Base-by-base conservation (phyloP, 1,140 invertebrate species). In the Pseudomyrmex dendroicus region DNA sequence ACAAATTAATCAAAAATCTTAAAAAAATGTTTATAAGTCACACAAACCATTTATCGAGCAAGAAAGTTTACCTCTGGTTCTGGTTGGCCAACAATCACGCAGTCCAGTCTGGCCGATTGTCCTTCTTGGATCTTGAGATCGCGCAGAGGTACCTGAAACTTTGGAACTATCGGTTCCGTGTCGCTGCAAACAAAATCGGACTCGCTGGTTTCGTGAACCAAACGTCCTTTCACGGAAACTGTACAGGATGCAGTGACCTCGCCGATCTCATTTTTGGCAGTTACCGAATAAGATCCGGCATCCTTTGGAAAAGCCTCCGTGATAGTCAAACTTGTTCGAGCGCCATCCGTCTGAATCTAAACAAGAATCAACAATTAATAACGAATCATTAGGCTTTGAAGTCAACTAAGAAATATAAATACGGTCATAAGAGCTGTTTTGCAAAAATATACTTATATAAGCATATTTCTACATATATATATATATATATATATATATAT, bases 61-160 rank as follows among this genome's bases (percentile, higher is more conserved):
- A 17, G 48, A 17, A 57, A 80, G 72, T 82, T 90, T 90, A 96
- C 97, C 94, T 97, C 97, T 0, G 97, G 98, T 92, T 97, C 97
- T 1, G 98, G 98, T 90, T 97, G 96, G 1, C 97, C 97, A 68
- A 97, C 95, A 88, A 98, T 98, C 61, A 98, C 95, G 91, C 97
- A 98, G 88, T 97, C 97, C 70, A 98, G 93, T 61, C 96, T 94
- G 4, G 96, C 96, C 25, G 95, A 95, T 8, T 95, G 95, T 9
- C 97, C 97, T 92, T 98, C 97, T 48, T 95, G 95, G n/a, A 96
- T 95, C 17, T 94, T 95, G 8, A 95, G 92, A 93, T 98, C 96
- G 90, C 96, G 96, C 9, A 98, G 94, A 2, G 95, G 95, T 73
- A 97, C 91, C 78, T 97, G 96, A 78, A 98, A 96, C 15, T 95